Evolutionary conservation across 30 jellyfish, hydroid and myxozoan genomes (phyloP).

Genomic region (Pelagia noctiluca): DNA sequence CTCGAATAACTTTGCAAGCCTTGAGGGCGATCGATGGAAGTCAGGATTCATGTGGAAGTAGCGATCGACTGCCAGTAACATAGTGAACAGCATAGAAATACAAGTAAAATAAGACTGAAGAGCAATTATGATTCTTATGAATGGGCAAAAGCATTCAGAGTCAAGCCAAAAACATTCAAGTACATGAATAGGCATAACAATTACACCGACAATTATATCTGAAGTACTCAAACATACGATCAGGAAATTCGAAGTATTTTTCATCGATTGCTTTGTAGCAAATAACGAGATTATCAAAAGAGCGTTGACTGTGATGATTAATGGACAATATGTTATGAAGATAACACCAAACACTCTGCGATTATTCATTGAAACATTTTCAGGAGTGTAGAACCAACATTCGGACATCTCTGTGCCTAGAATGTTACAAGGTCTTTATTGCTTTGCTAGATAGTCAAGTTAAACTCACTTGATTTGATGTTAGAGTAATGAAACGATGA

Average conservation of each 20-base stretch:
- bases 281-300: conserved; percentile 2
- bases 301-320: neutral
- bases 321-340: neutral
- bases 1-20: neutral
- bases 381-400: neutral
- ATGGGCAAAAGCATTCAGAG: neutral
- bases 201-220: neutral
- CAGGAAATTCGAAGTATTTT: conserved; percentile 21
- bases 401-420: no score
- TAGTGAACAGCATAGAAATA: neutral
- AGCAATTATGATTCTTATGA: no score
- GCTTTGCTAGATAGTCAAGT: no score
- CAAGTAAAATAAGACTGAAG: neutral
- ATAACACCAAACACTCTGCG: neutral
- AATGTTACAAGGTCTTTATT: no score
- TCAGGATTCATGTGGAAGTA: neutral
- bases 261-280: conserved; percentile 23
- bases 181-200: neutral
- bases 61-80: neutral
- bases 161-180: neutral
- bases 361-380: neutral
- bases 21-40: neutral
- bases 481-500: no score
- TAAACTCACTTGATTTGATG: no score
- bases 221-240: conserved; percentile 13